Conservation (phyloP, 1,140 invertebrate genomes). For the Drosophila prosaltans region DNA sequence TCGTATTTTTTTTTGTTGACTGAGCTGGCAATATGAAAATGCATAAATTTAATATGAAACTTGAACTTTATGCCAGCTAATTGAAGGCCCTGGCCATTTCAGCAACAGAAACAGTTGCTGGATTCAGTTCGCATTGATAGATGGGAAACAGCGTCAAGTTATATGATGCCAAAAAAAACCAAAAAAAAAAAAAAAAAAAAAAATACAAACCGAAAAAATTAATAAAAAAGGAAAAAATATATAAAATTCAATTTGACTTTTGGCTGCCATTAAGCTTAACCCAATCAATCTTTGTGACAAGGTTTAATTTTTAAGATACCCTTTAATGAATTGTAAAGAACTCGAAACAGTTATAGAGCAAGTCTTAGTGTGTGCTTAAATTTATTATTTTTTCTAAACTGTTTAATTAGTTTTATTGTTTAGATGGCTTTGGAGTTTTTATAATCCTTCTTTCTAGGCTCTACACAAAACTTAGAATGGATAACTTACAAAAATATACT, state of each 20-base stretch:
- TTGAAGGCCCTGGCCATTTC: constrained; percentile 59
- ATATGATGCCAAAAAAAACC: constrained; percentile 18
- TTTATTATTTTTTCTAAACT: no score
- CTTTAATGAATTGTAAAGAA: background rate
- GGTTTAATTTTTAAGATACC: background rate
- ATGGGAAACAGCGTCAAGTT: constrained; percentile 38
- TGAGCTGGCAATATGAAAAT: constrained; percentile 57
- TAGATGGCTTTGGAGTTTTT: no score
- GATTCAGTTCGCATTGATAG: constrained; percentile 56
- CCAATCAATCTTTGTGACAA: background rate
- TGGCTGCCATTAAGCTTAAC: constrained; percentile 53
- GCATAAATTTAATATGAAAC: constrained; percentile 71
- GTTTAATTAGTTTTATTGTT: no score
- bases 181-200: background rate
- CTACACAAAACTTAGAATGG: no score
- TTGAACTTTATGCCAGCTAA: constrained; percentile 73
- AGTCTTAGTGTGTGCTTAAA: no score
- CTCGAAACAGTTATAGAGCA: no score
- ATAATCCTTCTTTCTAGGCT: no score
- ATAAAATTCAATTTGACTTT: constrained; percentile 70
- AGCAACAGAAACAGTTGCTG: constrained; percentile 42
- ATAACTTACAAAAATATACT: no score
- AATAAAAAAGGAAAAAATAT: background rate
- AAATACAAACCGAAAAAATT: background rate
- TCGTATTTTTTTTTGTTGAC: constrained; percentile 18